Evolutionary conservation across 2,888 invertebrate species (phyloP).

Genomic region (Chrysodeixis includens): DNA sequence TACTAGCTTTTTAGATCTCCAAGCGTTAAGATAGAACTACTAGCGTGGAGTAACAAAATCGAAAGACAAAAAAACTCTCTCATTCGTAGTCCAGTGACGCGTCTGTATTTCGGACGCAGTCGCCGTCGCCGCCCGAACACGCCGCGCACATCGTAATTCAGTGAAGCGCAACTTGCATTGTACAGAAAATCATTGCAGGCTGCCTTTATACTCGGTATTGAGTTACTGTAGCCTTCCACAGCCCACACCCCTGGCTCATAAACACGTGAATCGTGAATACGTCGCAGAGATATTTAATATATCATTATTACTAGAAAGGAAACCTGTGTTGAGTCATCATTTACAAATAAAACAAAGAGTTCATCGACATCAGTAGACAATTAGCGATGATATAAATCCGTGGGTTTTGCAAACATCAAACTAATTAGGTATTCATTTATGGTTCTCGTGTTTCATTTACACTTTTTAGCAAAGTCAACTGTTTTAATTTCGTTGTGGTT

Average conservation of each 20-base stretch:
- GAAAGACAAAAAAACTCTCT: not conserved
- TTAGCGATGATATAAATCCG: not conserved
- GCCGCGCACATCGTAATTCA: not conserved
- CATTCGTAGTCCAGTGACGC: not conserved
- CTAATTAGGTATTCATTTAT: not conserved
- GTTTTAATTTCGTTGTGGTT: not conserved
- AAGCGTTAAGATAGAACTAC: too few species aligned
- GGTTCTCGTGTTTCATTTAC: not conserved
- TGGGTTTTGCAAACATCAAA: not conserved
- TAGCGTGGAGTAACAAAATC: not conserved
- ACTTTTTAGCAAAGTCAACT: not conserved
- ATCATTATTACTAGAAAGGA: not conserved
- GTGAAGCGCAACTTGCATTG: slow-evolving; percentile 3
- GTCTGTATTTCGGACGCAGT: slow-evolving; percentile 4
- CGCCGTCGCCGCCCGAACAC: not conserved
- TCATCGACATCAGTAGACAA: not conserved
- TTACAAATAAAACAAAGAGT: not conserved
- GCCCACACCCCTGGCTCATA: not conserved
- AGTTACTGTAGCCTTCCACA: not conserved
- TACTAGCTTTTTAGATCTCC: too few species aligned
- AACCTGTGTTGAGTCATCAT: not conserved
- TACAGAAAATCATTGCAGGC: not conserved
- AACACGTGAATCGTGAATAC: not conserved
- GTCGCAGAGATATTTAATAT: not conserved
- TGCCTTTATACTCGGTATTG: not conserved